These are phyloP conservation scores for Lophius piscatorius DNA, from an alignment of 2,113 vertebrate species.

Conservation along the genomic window DNA sequence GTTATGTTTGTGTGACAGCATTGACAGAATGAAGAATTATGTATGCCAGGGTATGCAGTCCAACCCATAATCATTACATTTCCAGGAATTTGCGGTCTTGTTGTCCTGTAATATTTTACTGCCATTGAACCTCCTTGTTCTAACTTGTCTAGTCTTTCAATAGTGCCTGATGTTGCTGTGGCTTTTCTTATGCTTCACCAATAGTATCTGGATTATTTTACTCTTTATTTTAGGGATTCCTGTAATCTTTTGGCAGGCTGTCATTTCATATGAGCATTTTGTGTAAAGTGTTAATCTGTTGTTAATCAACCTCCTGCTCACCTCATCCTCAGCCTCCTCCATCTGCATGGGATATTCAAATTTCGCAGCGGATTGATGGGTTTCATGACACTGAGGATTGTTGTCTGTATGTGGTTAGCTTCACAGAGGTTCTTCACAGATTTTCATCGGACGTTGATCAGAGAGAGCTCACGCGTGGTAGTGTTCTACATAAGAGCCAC, in stretches of 20 bases:
- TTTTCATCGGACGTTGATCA: constrained; percentile 19
- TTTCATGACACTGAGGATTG: constrained; percentile 3
- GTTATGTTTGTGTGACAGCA: constrained; percentile 43
- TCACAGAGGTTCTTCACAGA: constrained; percentile 5
- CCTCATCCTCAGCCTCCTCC: constrained; percentile 31
- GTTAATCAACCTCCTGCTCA: constrained; percentile 53
- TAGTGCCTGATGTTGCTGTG: constrained; percentile 20
- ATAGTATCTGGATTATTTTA: constrained; percentile 4
- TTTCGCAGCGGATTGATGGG: too few species aligned
- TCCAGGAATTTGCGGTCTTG: constrained; percentile 11
- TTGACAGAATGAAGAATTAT: constrained; percentile 15
- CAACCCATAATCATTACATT: background rate
- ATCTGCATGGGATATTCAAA: constrained; percentile 48
- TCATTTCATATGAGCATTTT: constrained; percentile 31
- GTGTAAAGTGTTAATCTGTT: constrained; percentile 58
- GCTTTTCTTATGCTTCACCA: background rate
- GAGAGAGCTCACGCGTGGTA: constrained; percentile 13
- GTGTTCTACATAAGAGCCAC: background rate
- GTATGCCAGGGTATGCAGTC: constrained; percentile 2
- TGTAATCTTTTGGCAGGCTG: constrained; percentile 26
- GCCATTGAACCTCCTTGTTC: constrained; percentile 21
- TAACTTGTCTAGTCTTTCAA: constrained; percentile 7
- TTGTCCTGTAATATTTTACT: constrained; percentile 33
- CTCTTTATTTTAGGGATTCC: background rate
- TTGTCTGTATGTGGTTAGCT: constrained; percentile 9